phyloP scores from a whole-genome alignment of 2,797 vertebrate species.

The Pteropus rufus region DNA sequence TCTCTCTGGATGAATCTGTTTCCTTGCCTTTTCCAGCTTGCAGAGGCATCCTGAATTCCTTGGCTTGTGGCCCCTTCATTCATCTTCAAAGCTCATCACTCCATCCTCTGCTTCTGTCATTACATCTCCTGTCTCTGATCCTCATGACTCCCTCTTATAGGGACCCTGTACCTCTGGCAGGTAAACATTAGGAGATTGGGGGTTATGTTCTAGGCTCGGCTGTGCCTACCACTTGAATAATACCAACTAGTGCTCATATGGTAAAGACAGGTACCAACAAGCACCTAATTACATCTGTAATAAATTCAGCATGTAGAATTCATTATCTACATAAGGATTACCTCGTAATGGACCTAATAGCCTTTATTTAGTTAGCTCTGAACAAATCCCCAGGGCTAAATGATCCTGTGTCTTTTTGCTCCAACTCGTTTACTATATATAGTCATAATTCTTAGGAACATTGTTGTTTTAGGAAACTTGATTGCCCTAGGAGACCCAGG shows the following conservation, averaged over 20 bases:
- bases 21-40: background rate
- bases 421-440: background rate
- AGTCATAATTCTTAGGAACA: background rate
- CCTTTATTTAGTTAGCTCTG: background rate
- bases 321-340: background rate
- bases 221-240: background rate
- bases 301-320: background rate
- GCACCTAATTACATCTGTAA: background rate
- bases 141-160: background rate
- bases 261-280: background rate
- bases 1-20: background rate
- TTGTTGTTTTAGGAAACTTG: background rate
- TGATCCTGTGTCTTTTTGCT: background rate
- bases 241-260: background rate
- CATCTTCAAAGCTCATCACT: background rate
- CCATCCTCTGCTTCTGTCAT: background rate
- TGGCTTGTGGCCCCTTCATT: background rate
- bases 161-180: background rate
- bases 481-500: background rate
- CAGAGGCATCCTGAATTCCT: background rate
- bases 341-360: background rate
- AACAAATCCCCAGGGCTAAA: background rate
- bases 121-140: background rate
- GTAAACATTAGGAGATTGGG: background rate
- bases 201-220: background rate